Conservation (phyloP, 2,113 vertebrate genomes). For the Perca schrenkii region DNA sequence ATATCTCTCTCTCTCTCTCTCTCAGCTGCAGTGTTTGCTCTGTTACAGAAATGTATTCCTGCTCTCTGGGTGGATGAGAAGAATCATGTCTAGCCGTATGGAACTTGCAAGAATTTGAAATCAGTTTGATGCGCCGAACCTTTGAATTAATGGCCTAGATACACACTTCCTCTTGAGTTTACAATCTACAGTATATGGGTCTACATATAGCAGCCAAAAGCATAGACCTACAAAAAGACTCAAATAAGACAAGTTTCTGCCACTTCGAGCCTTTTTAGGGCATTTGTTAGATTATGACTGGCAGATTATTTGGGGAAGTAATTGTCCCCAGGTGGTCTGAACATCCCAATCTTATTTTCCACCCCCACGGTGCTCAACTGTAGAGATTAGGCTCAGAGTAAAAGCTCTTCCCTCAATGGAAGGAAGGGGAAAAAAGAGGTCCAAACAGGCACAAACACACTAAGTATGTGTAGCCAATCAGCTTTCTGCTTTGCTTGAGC, state of each 20-base stretch:
- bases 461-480: conserved; percentile 81
- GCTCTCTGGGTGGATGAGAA: conserved; percentile 58
- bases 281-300: conserved; percentile 62
- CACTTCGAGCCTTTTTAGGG: conserved; percentile 24
- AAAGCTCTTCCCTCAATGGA: conserved; percentile 66
- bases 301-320: conserved; percentile 68
- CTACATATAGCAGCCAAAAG: conserved; percentile 6
- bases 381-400: conserved; percentile 73
- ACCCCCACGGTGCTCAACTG: conserved; percentile 63
- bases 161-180: conserved; percentile 35
- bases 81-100: conserved; percentile 45
- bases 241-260: conserved; percentile 27
- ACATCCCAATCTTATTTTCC: conserved; percentile 72
- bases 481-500: conserved; percentile 72
- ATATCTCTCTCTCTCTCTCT: neutral
- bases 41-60: conserved; percentile 53
- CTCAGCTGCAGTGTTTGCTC: conserved; percentile 42
- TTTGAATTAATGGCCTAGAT: conserved; percentile 73
- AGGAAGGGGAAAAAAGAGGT: conserved; percentile 15
- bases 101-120: conserved; percentile 57
- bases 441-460: conserved; percentile 64
- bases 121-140: conserved; percentile 62
- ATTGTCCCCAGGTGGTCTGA: conserved; percentile 73
- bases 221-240: conserved; percentile 11
- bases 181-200: conserved; percentile 30